These are phyloP conservation scores for Cotesia glomerata DNA, from an alignment of 1,140 invertebrate species.

Conservation along the genomic window DNA sequence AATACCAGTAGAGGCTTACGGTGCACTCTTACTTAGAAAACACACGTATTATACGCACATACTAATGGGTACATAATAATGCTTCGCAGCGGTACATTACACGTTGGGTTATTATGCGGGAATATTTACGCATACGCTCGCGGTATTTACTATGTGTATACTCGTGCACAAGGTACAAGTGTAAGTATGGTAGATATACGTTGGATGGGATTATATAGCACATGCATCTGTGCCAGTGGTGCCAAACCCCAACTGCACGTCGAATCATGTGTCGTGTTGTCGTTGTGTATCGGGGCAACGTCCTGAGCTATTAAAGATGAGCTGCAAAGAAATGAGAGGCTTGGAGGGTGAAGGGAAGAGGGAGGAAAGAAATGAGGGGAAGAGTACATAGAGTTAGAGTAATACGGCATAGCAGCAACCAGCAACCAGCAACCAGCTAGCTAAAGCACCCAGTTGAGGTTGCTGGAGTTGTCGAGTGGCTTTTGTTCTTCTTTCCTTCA, in stretches of 20 bases:
- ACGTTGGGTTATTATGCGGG: background rate
- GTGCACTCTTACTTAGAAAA: conserved; percentile 32
- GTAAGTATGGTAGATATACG: background rate
- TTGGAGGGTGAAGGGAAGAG: background rate
- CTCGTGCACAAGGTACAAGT: background rate
- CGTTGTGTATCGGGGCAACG: conserved; percentile 51
- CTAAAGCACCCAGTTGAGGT: background rate
- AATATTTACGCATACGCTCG: conserved; percentile 21
- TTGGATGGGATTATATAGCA: conserved; percentile 25
- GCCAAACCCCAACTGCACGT: conserved; percentile 48
- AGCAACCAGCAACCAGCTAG: too few species aligned
- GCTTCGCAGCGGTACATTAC: background rate
- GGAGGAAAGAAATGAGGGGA: background rate
- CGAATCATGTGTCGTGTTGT: conserved; percentile 27
- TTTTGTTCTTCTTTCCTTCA: conserved; percentile 1
- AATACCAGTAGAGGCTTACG: too few species aligned
- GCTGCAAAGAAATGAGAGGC: conserved; percentile 22
- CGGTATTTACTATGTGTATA: background rate
- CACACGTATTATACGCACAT: conserved; percentile 7
- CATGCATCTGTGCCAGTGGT: conserved; percentile 64
- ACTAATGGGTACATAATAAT: conserved; percentile 29
- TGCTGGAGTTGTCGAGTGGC: background rate
- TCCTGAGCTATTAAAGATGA: conserved; percentile 59
- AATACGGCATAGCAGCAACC: background rate
- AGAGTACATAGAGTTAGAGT: conserved; percentile 4